Base-by-base conservation (phyloP, 1,140 invertebrate genomes). In the Atopsyche davidsoni region DNA sequence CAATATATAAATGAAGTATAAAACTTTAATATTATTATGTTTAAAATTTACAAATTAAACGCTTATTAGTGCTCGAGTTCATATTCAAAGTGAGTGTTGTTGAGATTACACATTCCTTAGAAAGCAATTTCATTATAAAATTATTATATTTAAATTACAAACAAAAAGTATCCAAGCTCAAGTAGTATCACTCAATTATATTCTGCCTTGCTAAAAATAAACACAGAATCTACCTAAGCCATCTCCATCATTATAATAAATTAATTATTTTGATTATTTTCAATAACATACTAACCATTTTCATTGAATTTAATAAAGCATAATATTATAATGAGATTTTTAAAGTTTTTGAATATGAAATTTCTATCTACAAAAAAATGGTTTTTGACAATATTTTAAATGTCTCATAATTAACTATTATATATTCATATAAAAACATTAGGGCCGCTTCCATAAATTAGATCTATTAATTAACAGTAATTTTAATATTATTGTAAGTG, bases 1-100 rank as follows among this genome's bases (percentile, higher is more conserved):
- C 32, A 46, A 46, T 46, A 45, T 47, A 39, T 39, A 47, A 47
- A 38, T 47, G 35, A 47, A 47, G 36, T 47, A 47, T 39, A 47
- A 47, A 47, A 47, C 25, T 31, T 32, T n/a, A n/a, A n/a, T 24
- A 32, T 9, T 32, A 18, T 32, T 28, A 32, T 32, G 14, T 40
- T 47, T 31, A 39, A 25, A 39, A 38, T 47, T 24, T 28, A 16
- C 24, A 47, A 47, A 40, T 17, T 47, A 39, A 47, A 38, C 46
- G 21, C 46, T n/a, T n/a, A n/a, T n/a, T 39, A 47, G 46, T 47
- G 46, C 46, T 47, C 46, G 36, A 35, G 22, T 47, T 28, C 24
- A 7, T 47, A 21, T 28, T 34, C n/a, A 32, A 45, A 32, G 42
- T 45, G 42, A 17, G 34, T 45, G 42, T 28, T 28, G 24, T 45